These are phyloP conservation scores for Proterorhinus semilunaris DNA, from an alignment of 2,113 vertebrate species.

Conservation along the genomic window DNA sequence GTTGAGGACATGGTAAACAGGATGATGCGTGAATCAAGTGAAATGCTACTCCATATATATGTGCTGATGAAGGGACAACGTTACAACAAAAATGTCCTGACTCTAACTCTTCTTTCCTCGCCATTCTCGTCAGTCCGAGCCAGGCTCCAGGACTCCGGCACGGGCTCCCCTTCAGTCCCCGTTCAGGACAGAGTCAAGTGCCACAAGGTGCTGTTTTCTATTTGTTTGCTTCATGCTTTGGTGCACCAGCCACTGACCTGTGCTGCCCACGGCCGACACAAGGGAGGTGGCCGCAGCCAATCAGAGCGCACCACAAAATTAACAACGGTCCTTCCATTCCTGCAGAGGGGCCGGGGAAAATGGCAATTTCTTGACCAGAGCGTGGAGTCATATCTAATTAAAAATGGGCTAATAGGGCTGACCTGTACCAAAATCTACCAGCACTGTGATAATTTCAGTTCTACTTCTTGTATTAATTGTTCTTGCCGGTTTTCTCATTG, in stretches of 20 bases:
- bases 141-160: constrained; percentile 80
- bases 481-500: no score
- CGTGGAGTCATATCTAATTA: constrained; percentile 55
- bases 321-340: constrained; percentile 90
- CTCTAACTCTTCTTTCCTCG: not conserved
- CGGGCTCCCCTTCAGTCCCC: constrained; percentile 75
- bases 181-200: constrained; percentile 87
- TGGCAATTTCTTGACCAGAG: constrained; percentile 81
- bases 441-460: not conserved
- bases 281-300: constrained; percentile 90
- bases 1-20: no score
- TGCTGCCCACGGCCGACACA: constrained; percentile 84
- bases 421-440: not conserved
- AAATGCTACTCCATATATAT: no score
- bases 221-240: constrained; percentile 99
- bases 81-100: not conserved
- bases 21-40: no score
- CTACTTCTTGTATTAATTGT: not conserved
- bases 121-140: constrained; percentile 55
- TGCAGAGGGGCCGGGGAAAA: constrained; percentile 76
- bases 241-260: constrained; percentile 97
- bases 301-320: constrained; percentile 93
- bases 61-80: no score
- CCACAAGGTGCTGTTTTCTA: constrained; percentile 98
- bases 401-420: constrained; percentile 5